Base-by-base conservation (phyloP, 2,797 vertebrate species). In the Echiichthys vipera region DNA sequence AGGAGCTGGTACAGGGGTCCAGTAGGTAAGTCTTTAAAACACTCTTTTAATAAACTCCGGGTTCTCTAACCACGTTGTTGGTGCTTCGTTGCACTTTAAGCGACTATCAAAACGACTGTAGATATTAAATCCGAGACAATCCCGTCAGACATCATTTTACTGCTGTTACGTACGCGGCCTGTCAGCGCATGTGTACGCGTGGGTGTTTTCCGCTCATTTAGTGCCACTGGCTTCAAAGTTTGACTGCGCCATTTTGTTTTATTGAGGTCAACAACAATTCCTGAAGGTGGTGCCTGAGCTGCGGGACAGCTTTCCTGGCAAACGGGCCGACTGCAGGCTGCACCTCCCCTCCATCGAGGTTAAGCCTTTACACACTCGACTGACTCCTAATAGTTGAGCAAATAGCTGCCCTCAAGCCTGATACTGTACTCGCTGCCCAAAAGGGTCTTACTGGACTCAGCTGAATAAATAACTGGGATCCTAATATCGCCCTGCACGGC, bases 391-490 rank as follows among this genome's bases (percentile, higher is more conserved):
- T 88, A 89, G 85, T 62, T 57, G 81, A 84, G 80, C 81, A 91
- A 91, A 93, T 80, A 87, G 86, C 80, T 61, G 78, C 80, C 83
- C 82, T 79, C 64, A 24, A 80, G 80, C 75, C 81, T 71, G 78
- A 83, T 81, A 80, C 86, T 83, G 89, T 87, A 85, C 79, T 74
- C 63, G 25, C 80, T 57, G 83, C 73, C 87, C 69, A 45, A 76
- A 71, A 83, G 84, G 85, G 89, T 81, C 85, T 89, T 87, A 86
- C 74, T 71, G 78, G 83, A 82, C 78, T 87, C 89, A 93, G 89
- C 93, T 93, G 91, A 90, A 93, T 84, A 94, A 94, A 92, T 89
- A 94, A 80, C 72, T 11, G 80, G 59, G 77, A 88, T 88, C 80
- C 78, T 80, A 77, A 87, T 83, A 89, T 85, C 74, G 55, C 63